Conservation (phyloP, 2,888 invertebrate genomes). For the Anthrax anthrax region DNA sequence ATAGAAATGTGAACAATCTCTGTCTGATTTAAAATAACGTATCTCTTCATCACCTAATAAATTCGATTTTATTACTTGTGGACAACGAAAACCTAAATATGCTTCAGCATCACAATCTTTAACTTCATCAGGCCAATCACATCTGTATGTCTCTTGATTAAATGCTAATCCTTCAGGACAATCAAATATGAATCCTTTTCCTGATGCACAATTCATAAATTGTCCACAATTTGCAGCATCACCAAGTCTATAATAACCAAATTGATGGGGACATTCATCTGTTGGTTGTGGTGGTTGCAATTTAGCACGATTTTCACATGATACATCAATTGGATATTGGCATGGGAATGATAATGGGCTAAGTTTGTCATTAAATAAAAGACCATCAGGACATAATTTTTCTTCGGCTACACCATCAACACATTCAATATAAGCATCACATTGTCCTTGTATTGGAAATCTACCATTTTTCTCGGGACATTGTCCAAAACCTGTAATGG, state of each 20-base stretch:
- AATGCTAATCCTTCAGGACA: conserved; percentile 78
- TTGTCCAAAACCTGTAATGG: conserved; percentile 19
- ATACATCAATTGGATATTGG: conserved; percentile 69
- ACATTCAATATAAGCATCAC: conserved; percentile 62
- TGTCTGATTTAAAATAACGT: conserved; percentile 36
- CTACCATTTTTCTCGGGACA: conserved; percentile 58
- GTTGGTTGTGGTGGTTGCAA: conserved; percentile 45
- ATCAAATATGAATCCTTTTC: conserved; percentile 54
- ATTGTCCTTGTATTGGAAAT: conserved; percentile 50
- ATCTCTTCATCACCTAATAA: conserved; percentile 36
- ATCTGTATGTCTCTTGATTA: conserved; percentile 54
- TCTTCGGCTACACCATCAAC: conserved; percentile 58
- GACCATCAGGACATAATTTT: conserved; percentile 67
- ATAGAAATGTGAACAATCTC: conserved; percentile 66
- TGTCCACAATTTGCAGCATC: conserved; percentile 54
- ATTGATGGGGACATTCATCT: conserved; percentile 69
- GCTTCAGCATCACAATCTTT: conserved; percentile 68
- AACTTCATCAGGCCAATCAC: conserved; percentile 81
- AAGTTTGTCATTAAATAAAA: conserved; percentile 58
- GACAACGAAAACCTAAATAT: conserved; percentile 62
- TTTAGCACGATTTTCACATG: conserved; percentile 53
- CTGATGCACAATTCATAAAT: conserved; percentile 69
- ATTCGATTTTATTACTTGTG: conserved; percentile 38
- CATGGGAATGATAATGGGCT: conserved; percentile 59
- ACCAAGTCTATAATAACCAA: conserved; percentile 63